Evolutionary conservation across 2,113 vertebrate genomes (phyloP).

Genomic region (Pycnonotus jocosus): DNA sequence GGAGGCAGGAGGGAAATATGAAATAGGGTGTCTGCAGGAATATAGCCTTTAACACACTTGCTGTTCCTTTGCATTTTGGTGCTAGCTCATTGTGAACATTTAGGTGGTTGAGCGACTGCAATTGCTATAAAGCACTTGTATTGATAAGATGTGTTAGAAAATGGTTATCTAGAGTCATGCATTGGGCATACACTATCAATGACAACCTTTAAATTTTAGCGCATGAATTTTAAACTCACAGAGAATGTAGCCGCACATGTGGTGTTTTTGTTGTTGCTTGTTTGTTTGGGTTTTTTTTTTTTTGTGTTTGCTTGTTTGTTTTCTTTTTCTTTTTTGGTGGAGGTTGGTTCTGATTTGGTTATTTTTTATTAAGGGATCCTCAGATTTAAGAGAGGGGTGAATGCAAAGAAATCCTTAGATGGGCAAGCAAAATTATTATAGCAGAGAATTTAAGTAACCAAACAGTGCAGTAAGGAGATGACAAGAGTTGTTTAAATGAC

Average conservation of each 20-base stretch:
- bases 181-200: neutral
- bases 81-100: neutral
- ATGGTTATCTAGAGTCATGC: neutral
- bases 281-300: neutral
- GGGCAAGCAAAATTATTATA: neutral
- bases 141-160: neutral
- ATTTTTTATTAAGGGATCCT: neutral
- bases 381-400: neutral
- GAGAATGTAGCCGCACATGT: neutral
- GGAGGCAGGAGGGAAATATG: neutral
- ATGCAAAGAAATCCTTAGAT: neutral
- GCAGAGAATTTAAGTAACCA: neutral
- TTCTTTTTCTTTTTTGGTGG: neutral
- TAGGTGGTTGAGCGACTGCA: neutral
- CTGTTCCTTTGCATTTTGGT: neutral
- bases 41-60: fast-evolving
- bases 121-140: neutral
- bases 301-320: neutral
- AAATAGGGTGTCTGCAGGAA: neutral
- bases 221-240: neutral
- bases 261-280: neutral
- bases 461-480: neutral
- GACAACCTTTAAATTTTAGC: neutral
- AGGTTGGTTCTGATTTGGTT: fast-evolving
- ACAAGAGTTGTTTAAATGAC: neutral